Evolutionary conservation across 2,113 vertebrate genomes (phyloP).

Genomic region (Carollia perspicillata): DNA sequence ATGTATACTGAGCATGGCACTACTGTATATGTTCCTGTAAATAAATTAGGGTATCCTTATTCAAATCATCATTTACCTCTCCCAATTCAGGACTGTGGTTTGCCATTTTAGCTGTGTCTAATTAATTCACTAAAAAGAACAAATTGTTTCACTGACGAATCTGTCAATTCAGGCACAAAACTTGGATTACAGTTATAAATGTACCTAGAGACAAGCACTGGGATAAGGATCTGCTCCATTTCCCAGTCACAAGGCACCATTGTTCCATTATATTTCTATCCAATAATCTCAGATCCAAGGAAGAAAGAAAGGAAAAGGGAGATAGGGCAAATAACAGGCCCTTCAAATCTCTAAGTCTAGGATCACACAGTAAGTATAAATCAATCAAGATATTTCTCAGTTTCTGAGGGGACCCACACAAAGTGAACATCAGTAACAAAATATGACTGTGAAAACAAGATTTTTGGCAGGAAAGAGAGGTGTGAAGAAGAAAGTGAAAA

Average conservation of each 20-base stretch:
- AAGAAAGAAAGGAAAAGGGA: not conserved
- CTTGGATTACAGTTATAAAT: not conserved
- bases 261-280: not conserved
- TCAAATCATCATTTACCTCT: not conserved
- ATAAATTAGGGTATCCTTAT: slow-evolving; percentile 8
- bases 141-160: not conserved
- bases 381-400: slow-evolving; percentile 31
- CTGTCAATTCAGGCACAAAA: not conserved
- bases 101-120: not conserved
- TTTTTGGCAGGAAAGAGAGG: slow-evolving; percentile 59
- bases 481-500: slow-evolving; percentile 66
- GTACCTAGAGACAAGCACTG: not conserved
- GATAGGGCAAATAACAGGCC: not conserved
- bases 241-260: not conserved
- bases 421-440: slow-evolving; percentile 49
- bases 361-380: slow-evolving; percentile 48
- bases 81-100: not conserved
- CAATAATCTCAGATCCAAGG: not conserved
- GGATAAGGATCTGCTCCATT: not conserved
- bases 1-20: not conserved
- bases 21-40: not conserved
- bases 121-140: slow-evolving; percentile 40
- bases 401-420: slow-evolving; percentile 64
- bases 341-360: not conserved
- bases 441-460: slow-evolving; percentile 70